Percentiles rank a stretch among this genome's conserved stretches.
These are phyloP conservation scores for Grammomys surdaster DNA, from an alignment of 2,113 vertebrate genomes.

Conservation along the genomic window DNA sequence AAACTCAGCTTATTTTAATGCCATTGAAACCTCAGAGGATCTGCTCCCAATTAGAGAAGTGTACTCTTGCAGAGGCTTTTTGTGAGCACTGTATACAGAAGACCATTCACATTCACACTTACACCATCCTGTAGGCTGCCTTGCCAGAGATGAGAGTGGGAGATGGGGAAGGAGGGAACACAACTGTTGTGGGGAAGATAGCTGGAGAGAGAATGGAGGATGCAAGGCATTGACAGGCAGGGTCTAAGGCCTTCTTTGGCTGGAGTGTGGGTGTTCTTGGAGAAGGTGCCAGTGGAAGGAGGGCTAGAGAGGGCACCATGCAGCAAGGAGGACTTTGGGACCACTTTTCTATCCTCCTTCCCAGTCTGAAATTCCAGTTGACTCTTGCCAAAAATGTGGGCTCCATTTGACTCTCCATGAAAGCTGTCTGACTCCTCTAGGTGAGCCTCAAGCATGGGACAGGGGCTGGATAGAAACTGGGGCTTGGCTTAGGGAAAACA, in stretches of 20 bases:
- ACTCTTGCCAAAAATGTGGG: not conserved
- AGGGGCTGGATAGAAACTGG: not conserved
- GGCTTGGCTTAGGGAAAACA: not conserved
- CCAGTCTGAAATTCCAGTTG: not conserved
- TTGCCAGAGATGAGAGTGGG: not conserved
- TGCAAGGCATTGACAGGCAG: not conserved
- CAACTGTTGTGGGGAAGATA: not conserved
- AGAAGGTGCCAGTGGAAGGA: not conserved
- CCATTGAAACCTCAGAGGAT: conserved; percentile 66
- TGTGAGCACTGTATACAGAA: conserved; percentile 40
- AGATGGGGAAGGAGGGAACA: too few species aligned
- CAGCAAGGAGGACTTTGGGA: not conserved
- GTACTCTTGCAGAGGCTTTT: conserved; percentile 57
- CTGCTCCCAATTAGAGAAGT: conserved; percentile 75
- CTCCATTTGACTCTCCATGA: not conserved
- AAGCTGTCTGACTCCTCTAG: not conserved
- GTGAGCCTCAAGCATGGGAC: not conserved
- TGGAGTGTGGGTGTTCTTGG: not conserved
- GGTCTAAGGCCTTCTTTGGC: not conserved
- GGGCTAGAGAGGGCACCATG: not conserved
- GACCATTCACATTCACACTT: not conserved
- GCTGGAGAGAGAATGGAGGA: not conserved
- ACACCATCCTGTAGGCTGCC: not conserved
- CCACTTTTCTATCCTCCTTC: not conserved
- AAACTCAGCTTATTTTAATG: conserved; percentile 70